These are phyloP conservation scores for Hymenopus coronatus DNA, from an alignment of 2,888 invertebrate species.

Conservation along the genomic window DNA sequence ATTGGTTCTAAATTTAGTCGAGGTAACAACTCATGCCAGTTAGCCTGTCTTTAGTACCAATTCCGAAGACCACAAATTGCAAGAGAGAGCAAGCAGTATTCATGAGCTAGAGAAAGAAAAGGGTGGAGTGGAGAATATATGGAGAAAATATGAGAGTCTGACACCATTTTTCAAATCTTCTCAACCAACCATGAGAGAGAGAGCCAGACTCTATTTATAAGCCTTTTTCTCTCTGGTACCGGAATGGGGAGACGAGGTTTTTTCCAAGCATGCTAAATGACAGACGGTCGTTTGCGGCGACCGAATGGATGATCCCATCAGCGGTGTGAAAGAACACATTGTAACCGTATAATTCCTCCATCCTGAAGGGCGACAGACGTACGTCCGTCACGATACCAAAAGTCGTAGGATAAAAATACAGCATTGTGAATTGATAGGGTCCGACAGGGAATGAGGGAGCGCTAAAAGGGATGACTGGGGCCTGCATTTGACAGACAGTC, in stretches of 20 bases:
- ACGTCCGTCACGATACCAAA: not conserved
- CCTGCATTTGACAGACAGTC: not conserved
- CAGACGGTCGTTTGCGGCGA: not conserved
- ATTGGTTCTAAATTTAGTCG: no score
- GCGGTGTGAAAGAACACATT: slow-evolving; percentile 21
- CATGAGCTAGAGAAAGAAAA: not conserved
- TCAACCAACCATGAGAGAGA: not conserved
- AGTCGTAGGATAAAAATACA: not conserved
- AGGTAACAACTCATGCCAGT: not conserved
- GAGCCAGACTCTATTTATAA: not conserved
- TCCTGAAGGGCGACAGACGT: slow-evolving; percentile 4
- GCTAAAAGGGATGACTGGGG: not conserved
- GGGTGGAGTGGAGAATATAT: not conserved
- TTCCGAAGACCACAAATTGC: not conserved
- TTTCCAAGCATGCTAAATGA: slow-evolving; percentile 11
- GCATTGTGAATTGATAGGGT: not conserved
- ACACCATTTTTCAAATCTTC: slow-evolving; percentile 11
- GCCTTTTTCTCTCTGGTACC: not conserved
- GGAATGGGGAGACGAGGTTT: not conserved
- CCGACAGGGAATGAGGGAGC: not conserved
- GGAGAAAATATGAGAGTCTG: not conserved
- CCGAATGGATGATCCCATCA: slow-evolving; percentile 19
- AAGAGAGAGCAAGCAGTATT: not conserved
- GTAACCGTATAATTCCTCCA: slow-evolving; percentile 18
- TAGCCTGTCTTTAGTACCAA: not conserved